These are phyloP conservation scores for Xanthia togata DNA, from an alignment of 2,888 invertebrate species.

Conservation along the genomic window DNA sequence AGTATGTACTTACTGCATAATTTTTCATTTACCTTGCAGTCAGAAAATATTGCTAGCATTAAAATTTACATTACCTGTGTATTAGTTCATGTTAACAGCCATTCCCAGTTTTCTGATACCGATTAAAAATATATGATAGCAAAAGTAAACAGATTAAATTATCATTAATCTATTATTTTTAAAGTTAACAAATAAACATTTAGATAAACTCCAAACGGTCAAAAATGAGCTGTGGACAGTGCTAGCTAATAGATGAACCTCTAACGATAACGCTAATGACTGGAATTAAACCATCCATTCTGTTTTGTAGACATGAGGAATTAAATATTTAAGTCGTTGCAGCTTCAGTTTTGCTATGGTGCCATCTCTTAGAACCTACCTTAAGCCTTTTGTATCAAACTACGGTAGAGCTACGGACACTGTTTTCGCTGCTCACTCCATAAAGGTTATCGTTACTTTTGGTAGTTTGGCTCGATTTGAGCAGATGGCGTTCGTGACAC, in stretches of 20 bases:
- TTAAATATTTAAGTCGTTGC: neutral
- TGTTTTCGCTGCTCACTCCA: neutral
- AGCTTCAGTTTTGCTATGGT: neutral
- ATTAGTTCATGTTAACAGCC: conserved; percentile 1
- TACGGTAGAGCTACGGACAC: neutral
- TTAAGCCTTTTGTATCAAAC: neutral
- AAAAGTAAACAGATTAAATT: conserved; percentile 10
- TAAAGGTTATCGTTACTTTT: conserved; percentile 13
- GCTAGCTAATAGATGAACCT: neutral
- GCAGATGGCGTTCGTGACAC: conserved; percentile 54
- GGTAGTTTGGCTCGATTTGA: conserved; percentile 17
- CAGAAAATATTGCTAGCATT: neutral
- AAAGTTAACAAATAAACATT: conserved; percentile 2
- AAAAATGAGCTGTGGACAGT: conserved; percentile 5
- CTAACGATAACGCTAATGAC: neutral
- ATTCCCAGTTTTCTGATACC: conserved; percentile 18
- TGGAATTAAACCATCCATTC: neutral
- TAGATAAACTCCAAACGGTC: neutral
- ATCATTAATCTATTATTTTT: conserved; percentile 21
- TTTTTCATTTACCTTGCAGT: neutral
- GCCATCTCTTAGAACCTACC: conserved; percentile 39
- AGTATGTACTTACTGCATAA: neutral
- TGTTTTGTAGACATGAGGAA: neutral
- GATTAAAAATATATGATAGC: conserved; percentile 18
- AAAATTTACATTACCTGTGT: neutral